A percentile compares a stretch with the other conserved stretches of the same genome.
These are phyloP conservation scores for Uromys caudimaculatus DNA, from an alignment of 2,797 vertebrate species.

Conservation along the genomic window DNA sequence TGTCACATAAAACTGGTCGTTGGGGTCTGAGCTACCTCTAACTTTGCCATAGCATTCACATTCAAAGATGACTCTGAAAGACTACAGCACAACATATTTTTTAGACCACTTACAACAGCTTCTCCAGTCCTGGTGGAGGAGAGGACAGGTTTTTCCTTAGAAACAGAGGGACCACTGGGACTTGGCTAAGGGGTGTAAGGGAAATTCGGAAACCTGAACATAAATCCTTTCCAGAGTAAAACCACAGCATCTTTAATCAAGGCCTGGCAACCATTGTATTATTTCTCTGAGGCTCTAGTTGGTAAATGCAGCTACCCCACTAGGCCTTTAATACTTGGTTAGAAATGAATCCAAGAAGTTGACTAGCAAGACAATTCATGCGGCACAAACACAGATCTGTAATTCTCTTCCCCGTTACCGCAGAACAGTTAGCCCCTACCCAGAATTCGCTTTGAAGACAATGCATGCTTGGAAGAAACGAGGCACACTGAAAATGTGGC, in stretches of 20 bases:
- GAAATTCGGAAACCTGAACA: slow-evolving; percentile 63
- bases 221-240: slow-evolving; percentile 74
- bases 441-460: slow-evolving; percentile 78
- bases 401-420: slow-evolving; percentile 72
- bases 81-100: slow-evolving; percentile 33
- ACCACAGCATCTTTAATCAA: slow-evolving; percentile 80
- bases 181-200: slow-evolving; percentile 31
- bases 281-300: slow-evolving; percentile 50
- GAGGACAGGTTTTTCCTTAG: slow-evolving; percentile 34
- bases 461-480: slow-evolving; percentile 62
- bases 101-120: slow-evolving; percentile 32
- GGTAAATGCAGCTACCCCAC: slow-evolving; percentile 74
- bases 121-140: not conserved
- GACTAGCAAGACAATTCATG: slow-evolving; percentile 75
- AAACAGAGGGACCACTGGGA: slow-evolving; percentile 37
- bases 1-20: not conserved
- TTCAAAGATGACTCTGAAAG: slow-evolving; percentile 56
- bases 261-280: slow-evolving; percentile 65
- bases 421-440: slow-evolving; percentile 68
- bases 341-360: slow-evolving; percentile 78
- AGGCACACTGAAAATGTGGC: slow-evolving; percentile 47
- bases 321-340: slow-evolving; percentile 71
- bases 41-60: slow-evolving; percentile 48
- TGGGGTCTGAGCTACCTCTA: slow-evolving; percentile 12
- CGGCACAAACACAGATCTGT: slow-evolving; percentile 70